Conservation (phyloP, 2,113 vertebrate genomes). For the Bos taurus region ARS-UCD2.0 NC_037338.1:44615001-44615500, state of each 20-base stretch:
- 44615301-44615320: neutral
- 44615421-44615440: neutral
- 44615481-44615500: neutral
- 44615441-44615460: neutral
- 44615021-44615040: neutral
- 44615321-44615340: neutral
- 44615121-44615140: neutral
- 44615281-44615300: neutral
- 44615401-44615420: neutral
- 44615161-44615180: neutral
- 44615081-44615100: neutral
- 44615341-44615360: neutral
- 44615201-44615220: neutral
- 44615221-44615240: neutral
- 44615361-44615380: neutral
- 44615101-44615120: neutral
- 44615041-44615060: neutral
- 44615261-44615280: neutral
- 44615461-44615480: neutral
- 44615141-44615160: neutral
- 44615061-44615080: neutral
- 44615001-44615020: neutral
- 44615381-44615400: neutral
- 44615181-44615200: neutral
- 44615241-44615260: neutral